Conservation (phyloP, 1,140 invertebrate genomes). For the Lamellibrachia luymesi region DNA sequence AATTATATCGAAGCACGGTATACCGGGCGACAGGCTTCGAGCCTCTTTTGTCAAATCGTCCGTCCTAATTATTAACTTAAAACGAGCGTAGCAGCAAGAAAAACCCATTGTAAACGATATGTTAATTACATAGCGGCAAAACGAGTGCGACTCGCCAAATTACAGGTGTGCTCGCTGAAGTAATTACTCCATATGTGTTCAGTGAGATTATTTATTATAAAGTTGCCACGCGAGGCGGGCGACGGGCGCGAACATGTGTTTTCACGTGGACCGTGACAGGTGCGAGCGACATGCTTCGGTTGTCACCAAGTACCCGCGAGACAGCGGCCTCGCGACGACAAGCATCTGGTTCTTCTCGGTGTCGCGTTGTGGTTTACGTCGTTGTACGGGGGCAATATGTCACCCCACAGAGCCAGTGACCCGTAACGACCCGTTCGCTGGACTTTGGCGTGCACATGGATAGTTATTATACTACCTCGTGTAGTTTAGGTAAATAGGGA, state of each 20-base stretch:
- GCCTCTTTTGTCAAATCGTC: background rate
- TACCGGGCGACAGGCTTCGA: background rate
- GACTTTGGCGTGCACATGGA: background rate
- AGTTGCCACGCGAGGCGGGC: background rate
- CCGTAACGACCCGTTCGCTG: background rate
- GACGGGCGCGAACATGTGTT: background rate
- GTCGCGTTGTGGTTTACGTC: background rate
- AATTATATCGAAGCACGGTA: background rate
- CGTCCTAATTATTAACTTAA: constrained; percentile 1
- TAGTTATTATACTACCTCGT: background rate
- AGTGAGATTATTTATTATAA: background rate
- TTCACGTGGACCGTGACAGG: background rate
- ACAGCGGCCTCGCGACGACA: background rate
- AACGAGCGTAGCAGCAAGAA: background rate
- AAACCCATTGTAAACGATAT: background rate
- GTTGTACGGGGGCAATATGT: background rate
- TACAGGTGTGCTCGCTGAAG: background rate
- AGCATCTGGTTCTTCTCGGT: background rate
- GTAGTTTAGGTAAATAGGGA: background rate
- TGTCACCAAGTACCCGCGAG: background rate
- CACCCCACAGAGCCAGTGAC: background rate
- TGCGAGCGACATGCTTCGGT: background rate
- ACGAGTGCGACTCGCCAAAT: background rate
- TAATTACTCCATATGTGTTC: background rate
- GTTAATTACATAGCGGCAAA: background rate